These are phyloP conservation scores for Deilephila elpenor DNA, from an alignment of 2,888 invertebrate species.

Conservation along the genomic window DNA sequence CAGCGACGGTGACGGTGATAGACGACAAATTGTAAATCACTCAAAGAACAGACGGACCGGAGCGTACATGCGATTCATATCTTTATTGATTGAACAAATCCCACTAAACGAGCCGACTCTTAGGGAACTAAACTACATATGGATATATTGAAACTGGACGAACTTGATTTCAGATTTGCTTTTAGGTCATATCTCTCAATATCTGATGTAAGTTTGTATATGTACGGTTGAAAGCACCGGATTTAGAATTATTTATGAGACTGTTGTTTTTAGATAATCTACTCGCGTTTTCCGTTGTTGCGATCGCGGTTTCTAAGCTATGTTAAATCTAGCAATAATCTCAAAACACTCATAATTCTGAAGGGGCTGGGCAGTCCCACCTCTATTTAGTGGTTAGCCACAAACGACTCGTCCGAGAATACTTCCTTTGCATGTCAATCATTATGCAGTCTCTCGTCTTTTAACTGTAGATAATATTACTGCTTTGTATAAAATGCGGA, in stretches of 20 bases:
- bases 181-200: constrained; percentile 29
- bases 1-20: constrained; percentile 61
- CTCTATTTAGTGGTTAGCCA: constrained; percentile 68
- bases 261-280: constrained; percentile 19
- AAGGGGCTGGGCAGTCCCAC: constrained; percentile 45
- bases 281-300: constrained; percentile 44
- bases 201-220: not conserved
- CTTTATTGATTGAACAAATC: constrained; percentile 52
- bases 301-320: constrained; percentile 52
- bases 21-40: constrained; percentile 68
- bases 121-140: constrained; percentile 20
- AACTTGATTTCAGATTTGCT: constrained; percentile 29
- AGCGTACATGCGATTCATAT: constrained; percentile 59
- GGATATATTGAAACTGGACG: constrained; percentile 7
- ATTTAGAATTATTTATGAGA: constrained; percentile 27
- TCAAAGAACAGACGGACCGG: constrained; percentile 58
- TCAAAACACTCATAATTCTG: constrained; percentile 55
- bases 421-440: constrained; percentile 62
- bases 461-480: not conserved
- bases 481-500: not conserved
- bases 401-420: constrained; percentile 60
- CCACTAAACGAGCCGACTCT: constrained; percentile 41
- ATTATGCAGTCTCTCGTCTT: constrained; percentile 40
- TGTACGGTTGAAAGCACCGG: not conserved
- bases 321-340: constrained; percentile 42